Base-by-base conservation (phyloP, 2,797 vertebrate species). In the Sylvia borin region DNA sequence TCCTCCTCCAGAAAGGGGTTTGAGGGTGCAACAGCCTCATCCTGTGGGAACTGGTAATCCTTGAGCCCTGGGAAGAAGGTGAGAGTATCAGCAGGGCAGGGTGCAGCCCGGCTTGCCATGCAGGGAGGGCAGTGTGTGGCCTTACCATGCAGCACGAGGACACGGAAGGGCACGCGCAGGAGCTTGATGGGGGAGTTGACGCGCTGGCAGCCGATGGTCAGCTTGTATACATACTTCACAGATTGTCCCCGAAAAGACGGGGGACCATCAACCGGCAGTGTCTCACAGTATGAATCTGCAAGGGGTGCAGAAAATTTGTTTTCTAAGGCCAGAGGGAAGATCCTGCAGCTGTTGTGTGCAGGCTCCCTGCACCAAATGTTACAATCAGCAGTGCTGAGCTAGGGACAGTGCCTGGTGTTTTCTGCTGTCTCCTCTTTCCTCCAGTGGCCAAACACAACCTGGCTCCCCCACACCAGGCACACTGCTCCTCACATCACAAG, bases 151-250 rank as follows among this genome's bases (percentile, higher is more conserved):
- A 99, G 97, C 83, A 99, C 98, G 4, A 99, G 98, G 78, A 99
- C 99, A 61, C 99, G 98, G 98, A 99, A 99, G 72, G 99, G 99
- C 36, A 99, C 99, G 3, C 99, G 95, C n/a, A 99, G 98, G 4
- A 99, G 98, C 92, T 99, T 99, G 98, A 99, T 99, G 50, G 99
- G 99, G 4, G 99, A 99, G 97, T 99, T 99, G 95, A 99, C 99
- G 16, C 99, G 98, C 97, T 99, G 99, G 97, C 99, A 99, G 97
- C 99, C 99, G 7, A 99, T 99, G 58, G 99, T 99, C 96, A 99
- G 97, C 97, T 99, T 99, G 98, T 99, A 99, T 90, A 99, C 99
- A 0, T 99, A 99, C 95, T 99, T 99, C 88, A 99, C 99, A 0
- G 99, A 98, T 97, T 99, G 99, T 11, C 99, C 99, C 17, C 99